Evolutionary conservation across 2,113 vertebrate genomes (phyloP).

Genomic region (Xenopus laevis): DNA sequence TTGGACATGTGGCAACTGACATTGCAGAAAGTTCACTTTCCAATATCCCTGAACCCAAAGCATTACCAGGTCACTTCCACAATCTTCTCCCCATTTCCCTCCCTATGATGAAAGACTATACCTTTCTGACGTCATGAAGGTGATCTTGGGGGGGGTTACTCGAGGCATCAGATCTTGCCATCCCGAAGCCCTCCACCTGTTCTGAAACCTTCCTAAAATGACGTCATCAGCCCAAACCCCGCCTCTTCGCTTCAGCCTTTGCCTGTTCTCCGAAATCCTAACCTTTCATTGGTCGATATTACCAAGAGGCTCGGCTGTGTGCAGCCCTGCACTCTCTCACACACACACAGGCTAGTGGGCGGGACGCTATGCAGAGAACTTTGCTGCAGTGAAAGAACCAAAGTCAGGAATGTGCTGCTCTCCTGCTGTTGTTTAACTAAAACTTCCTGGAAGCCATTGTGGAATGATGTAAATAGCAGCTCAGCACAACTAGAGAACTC

Average conservation of each 20-base stretch:
- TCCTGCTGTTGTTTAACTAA: no score
- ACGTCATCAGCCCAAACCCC: neutral
- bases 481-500: no score
- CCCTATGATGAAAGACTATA: neutral
- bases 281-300: neutral
- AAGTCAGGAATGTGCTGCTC: no score
- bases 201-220: conserved; percentile 28
- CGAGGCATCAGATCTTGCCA: conserved; percentile 1
- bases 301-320: conserved; percentile 14
- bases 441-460: no score
- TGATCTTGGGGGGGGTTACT: conserved; percentile 10
- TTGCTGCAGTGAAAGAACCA: conserved; percentile 27
- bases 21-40: no score
- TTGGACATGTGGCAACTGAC: no score
- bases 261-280: neutral
- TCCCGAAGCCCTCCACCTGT: conserved; percentile 30
- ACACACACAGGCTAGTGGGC: neutral
- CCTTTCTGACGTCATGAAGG: conserved; percentile 40
- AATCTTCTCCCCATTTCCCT: neutral
- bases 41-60: no score
- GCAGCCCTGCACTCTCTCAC: neutral
- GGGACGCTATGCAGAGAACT: conserved; percentile 18
- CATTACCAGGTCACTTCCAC: no score
- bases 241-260: neutral
- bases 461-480: no score